Conservation (phyloP, 1,140 invertebrate species). For the Luehdorfia chinensis region DNA sequence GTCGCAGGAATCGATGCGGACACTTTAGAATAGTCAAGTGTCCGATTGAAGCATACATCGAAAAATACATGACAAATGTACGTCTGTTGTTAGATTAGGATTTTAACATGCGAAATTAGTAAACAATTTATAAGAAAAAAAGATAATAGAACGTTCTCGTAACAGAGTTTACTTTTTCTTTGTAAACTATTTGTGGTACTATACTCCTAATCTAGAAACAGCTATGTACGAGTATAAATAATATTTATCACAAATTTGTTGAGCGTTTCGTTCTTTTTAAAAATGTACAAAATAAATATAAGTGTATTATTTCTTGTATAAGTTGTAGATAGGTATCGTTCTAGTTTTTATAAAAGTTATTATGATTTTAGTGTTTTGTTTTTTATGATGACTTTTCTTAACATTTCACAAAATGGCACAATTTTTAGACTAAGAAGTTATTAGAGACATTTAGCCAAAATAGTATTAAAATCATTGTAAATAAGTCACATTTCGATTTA, state of each 20-base stretch:
- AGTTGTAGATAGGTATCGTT: slow-evolving; percentile 43
- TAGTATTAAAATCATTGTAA: slow-evolving; percentile 69
- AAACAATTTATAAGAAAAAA: slow-evolving; percentile 7
- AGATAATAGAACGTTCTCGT: no score
- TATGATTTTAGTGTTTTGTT: slow-evolving; percentile 28
- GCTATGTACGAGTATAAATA: slow-evolving; percentile 30
- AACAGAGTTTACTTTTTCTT: neutral
- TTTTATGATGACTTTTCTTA: slow-evolving; percentile 27
- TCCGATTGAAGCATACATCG: slow-evolving; percentile 21
- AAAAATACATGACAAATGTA: slow-evolving; percentile 21
- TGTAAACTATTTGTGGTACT: slow-evolving; percentile 17
- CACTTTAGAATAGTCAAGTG: slow-evolving; percentile 17
- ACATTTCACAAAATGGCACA: slow-evolving; percentile 64
- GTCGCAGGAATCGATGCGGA: slow-evolving; percentile 37
- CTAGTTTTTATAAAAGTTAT: slow-evolving; percentile 23
- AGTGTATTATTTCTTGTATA: slow-evolving; percentile 44
- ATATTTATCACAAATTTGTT: slow-evolving; percentile 42
- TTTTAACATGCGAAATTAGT: slow-evolving; percentile 19
- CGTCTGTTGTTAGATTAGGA: slow-evolving; percentile 31
- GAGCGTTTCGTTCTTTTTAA: slow-evolving; percentile 47
- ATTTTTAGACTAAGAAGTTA: slow-evolving; percentile 66
- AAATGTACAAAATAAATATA: slow-evolving; percentile 66
- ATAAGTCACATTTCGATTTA: slow-evolving; percentile 63
- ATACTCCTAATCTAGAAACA: slow-evolving; percentile 27
- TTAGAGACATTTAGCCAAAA: slow-evolving; percentile 74